These are phyloP conservation scores for Nerophis ophidion DNA, from an alignment of 2,113 vertebrate genomes.

Conservation along the genomic window DNA sequence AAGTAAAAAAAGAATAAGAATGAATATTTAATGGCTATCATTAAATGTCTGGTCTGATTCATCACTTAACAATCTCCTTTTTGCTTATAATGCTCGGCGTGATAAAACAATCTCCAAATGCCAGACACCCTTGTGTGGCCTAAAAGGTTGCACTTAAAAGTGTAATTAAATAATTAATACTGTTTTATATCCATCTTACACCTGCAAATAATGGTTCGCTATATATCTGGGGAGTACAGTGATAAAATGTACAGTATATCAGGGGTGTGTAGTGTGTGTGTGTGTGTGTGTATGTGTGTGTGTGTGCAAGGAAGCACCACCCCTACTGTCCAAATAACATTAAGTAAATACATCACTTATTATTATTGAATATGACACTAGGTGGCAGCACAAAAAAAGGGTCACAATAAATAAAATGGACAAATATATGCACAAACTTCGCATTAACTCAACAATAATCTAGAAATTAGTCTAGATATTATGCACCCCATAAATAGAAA, in stretches of 20 bases:
- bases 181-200: conserved; percentile 72
- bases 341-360: neutral
- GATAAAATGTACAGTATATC: conserved; percentile 64
- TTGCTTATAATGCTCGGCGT: conserved; percentile 60
- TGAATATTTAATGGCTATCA: conserved; percentile 40
- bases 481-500: neutral
- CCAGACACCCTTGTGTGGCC: conserved; percentile 44
- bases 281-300: neutral
- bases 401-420: too few species aligned
- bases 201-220: conserved; percentile 69
- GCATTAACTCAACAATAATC: neutral
- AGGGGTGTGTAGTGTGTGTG: neutral
- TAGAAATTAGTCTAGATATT: neutral
- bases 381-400: conserved; percentile 47
- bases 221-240: conserved; percentile 64
- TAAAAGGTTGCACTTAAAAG: conserved; percentile 73
- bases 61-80: conserved; percentile 36
- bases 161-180: conserved; percentile 76
- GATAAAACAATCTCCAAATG: conserved; percentile 64
- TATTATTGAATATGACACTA: conserved; percentile 35
- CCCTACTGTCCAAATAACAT: too few species aligned
- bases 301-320: too few species aligned
- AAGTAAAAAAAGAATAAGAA: conserved; percentile 42
- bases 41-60: conserved; percentile 54
- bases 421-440: too few species aligned